Percentiles rank a stretch among this genome's conserved stretches.
phyloP scores from a whole-genome alignment of 1,140 invertebrate genomes.

The Heliconius hewitsoni region DNA sequence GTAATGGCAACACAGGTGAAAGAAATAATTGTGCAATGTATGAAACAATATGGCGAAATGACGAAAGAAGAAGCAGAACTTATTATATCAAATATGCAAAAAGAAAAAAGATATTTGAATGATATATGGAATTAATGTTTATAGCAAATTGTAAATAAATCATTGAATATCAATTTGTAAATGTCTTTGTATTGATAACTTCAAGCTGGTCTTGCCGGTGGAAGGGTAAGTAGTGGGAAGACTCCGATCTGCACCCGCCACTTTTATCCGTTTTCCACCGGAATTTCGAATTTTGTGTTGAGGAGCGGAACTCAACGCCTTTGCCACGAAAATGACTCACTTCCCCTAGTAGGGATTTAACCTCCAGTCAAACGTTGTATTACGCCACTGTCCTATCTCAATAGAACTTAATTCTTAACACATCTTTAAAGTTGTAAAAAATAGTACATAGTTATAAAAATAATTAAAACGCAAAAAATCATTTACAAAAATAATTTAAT shows the following conservation, averaged over 20 bases:
- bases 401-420: no score
- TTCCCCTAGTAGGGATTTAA: no score
- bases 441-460: no score
- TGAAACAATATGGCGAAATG: slow-evolving; percentile 74
- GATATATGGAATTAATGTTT: slow-evolving; percentile 79
- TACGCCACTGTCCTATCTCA: no score
- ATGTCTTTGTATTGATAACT: no score
- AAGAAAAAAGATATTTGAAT: slow-evolving; percentile 78
- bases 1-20: slow-evolving; percentile 87
- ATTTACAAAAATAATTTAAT: slow-evolving; percentile 81
- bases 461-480: slow-evolving; percentile 43
- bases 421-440: background rate
- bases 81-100: slow-evolving; percentile 70
- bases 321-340: no score
- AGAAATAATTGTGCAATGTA: slow-evolving; percentile 81
- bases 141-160: slow-evolving; percentile 29
- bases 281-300: no score
- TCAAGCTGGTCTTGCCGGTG: no score
- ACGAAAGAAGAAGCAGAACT: slow-evolving; percentile 63
- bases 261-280: background rate
- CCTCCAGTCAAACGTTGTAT: no score
- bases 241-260: background rate
- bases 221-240: no score
- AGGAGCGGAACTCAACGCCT: no score
- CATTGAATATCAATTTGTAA: slow-evolving; percentile 18